Evolutionary conservation across 1,140 invertebrate genomes (phyloP).

Genomic region (Aphelenchoides fujianensis): DNA sequence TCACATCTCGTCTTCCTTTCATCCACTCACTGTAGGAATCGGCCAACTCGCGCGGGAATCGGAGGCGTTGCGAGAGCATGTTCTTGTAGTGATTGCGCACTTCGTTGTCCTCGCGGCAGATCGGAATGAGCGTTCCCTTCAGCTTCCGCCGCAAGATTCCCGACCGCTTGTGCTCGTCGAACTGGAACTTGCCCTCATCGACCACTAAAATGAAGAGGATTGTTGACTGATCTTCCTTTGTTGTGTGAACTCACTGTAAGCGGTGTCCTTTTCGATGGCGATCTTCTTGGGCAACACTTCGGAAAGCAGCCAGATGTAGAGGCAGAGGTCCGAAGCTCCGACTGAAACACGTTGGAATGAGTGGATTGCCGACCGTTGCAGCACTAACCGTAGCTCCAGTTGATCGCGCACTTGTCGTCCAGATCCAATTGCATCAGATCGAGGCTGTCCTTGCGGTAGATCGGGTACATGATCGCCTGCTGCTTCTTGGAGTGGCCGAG

Average conservation of each 20-base stretch:
- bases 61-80: slow-evolving; percentile 35
- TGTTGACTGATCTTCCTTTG: background rate
- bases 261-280: slow-evolving; percentile 35
- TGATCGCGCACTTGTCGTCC: slow-evolving; percentile 56
- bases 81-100: slow-evolving; percentile 35
- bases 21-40: slow-evolving; percentile 36
- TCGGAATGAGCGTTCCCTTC: slow-evolving; percentile 24
- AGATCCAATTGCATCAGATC: slow-evolving; percentile 51
- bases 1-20: background rate
- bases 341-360: slow-evolving; percentile 40
- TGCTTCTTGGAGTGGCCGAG: slow-evolving; percentile 55
- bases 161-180: slow-evolving; percentile 21
- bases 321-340: slow-evolving; percentile 47
- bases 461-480: slow-evolving; percentile 55
- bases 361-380: background rate
- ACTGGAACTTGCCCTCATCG: slow-evolving; percentile 22
- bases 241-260: slow-evolving; percentile 43
- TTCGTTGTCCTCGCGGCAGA: slow-evolving; percentile 35
- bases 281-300: slow-evolving; percentile 55
- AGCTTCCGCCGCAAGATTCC: slow-evolving; percentile 29
- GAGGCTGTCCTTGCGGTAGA: slow-evolving; percentile 51
- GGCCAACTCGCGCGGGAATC: slow-evolving; percentile 44
- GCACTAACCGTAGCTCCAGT: slow-evolving; percentile 52
- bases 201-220: slow-evolving; percentile 36
- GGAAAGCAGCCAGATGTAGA: slow-evolving; percentile 53